Evolutionary conservation across 92 coral and sea anemone genomes (phyloP).

Genomic region (Nematostella vectensis): DNA sequence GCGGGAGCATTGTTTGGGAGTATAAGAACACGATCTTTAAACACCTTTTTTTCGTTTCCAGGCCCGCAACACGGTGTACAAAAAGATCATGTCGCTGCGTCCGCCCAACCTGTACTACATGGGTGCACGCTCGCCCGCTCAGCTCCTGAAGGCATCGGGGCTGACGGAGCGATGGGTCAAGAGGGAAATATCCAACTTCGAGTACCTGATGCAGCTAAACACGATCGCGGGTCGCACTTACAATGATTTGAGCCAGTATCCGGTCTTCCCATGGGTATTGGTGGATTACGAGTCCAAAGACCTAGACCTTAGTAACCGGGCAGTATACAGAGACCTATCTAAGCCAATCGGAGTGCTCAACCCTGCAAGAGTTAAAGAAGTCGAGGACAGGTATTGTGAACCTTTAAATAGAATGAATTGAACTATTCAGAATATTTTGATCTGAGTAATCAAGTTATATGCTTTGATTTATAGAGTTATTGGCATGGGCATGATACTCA

Average conservation of each 20-base stretch:
- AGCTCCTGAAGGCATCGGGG: slow-evolving; percentile 89
- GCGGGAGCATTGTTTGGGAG: too few relatives aligned
- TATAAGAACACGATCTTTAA: too few relatives aligned
- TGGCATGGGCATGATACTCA: too few relatives aligned
- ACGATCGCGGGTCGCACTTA: slow-evolving; percentile 97
- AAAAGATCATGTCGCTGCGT: slow-evolving; percentile 67
- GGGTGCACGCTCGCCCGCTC: slow-evolving; percentile 85
- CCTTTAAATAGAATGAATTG: not conserved
- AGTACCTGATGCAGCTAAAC: slow-evolving; percentile 92
- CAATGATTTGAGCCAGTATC: slow-evolving; percentile 92
- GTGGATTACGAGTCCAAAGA: slow-evolving; percentile 65
- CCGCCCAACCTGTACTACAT: slow-evolving; percentile 86
- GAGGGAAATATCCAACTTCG: slow-evolving; percentile 87
- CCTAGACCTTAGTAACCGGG: slow-evolving; percentile 61
- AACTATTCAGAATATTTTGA: not conserved
- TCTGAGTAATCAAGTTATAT: not conserved
- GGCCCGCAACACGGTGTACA: slow-evolving; percentile 81
- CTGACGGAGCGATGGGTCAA: slow-evolving; percentile 92
- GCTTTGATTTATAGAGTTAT: not conserved
- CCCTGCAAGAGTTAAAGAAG: slow-evolving; percentile 33
- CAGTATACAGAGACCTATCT: slow-evolving; percentile 81
- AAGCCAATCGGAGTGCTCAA: slow-evolving; percentile 84
- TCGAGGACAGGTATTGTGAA: slow-evolving; percentile 51
- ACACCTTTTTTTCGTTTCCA: slow-evolving; percentile 10
- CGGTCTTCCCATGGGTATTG: slow-evolving; percentile 90